A percentile compares a stretch with the other conserved stretches of the same genome.
Conservation (phyloP, 2,113 vertebrate species). For the Passer domesticus region DNA sequence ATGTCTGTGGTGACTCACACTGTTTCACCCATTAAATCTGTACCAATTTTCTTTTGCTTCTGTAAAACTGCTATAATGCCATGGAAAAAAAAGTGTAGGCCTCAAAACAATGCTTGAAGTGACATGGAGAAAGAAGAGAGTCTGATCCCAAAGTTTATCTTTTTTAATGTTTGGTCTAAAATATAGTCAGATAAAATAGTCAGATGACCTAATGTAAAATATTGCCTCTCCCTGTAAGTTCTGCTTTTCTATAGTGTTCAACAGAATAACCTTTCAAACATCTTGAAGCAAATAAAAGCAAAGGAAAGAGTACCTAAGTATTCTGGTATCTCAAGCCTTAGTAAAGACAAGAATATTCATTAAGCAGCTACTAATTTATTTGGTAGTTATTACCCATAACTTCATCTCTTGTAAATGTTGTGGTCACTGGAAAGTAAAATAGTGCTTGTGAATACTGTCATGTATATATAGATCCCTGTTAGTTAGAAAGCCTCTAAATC, state of each 20-base stretch:
- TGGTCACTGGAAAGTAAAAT: background rate
- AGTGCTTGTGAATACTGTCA: background rate
- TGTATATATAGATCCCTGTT: background rate
- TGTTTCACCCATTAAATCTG: background rate
- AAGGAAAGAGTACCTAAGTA: background rate
- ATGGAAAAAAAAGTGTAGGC: background rate
- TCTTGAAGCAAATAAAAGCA: background rate
- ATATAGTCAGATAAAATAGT: background rate
- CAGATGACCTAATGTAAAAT: background rate
- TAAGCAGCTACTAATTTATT: background rate
- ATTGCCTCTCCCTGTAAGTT: background rate
- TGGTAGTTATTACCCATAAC: background rate
- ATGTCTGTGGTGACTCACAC: background rate
- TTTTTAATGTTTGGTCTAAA: background rate
- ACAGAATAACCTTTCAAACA: background rate
- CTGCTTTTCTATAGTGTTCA: background rate
- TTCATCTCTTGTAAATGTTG: background rate
- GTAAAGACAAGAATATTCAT: background rate
- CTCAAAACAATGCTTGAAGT: background rate
- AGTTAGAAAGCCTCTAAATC: background rate
- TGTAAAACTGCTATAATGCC: background rate
- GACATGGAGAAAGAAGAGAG: background rate
- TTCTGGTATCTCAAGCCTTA: background rate
- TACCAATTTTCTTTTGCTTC: background rate
- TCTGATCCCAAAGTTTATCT: background rate